phyloP scores from a whole-genome alignment of 2,797 vertebrate genomes.

The Lagodon rhomboides region DNA sequence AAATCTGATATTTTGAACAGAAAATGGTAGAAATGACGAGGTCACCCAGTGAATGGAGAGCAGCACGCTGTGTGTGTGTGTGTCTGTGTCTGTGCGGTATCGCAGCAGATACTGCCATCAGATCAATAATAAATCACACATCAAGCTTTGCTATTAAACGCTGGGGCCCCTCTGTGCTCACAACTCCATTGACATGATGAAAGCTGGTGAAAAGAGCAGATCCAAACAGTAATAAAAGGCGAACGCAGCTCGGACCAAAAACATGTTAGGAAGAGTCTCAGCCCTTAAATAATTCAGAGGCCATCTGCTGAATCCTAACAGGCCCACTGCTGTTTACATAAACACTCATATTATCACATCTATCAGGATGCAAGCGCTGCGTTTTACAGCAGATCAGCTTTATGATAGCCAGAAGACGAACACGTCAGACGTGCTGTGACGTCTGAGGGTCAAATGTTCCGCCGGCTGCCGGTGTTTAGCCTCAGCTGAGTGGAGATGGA shows the following conservation, averaged over 20 bases:
- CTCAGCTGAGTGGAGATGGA: neutral
- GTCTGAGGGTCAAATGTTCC: neutral
- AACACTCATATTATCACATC: constrained; percentile 23
- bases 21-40: neutral
- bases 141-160: constrained; percentile 46
- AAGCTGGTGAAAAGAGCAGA: constrained; percentile 32
- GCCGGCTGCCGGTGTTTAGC: neutral
- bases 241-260: constrained; percentile 8
- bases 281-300: constrained; percentile 57
- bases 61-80: constrained; percentile 15
- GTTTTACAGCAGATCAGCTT: neutral
- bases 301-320: constrained; percentile 39
- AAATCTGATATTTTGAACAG: neutral
- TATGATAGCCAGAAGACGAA: neutral
- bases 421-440: neutral
- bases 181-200: constrained; percentile 43
- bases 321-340: constrained; percentile 22
- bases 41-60: neutral
- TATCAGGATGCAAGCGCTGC: neutral
- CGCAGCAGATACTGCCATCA: constrained; percentile 28
- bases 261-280: constrained; percentile 25
- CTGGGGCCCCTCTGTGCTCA: constrained; percentile 8
- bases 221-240: constrained; percentile 33
- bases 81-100: constrained; percentile 34
- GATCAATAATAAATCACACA: constrained; percentile 70